phyloP scores from a whole-genome alignment of 2,888 invertebrate species.

The Chymomyza caudatula region DNA sequence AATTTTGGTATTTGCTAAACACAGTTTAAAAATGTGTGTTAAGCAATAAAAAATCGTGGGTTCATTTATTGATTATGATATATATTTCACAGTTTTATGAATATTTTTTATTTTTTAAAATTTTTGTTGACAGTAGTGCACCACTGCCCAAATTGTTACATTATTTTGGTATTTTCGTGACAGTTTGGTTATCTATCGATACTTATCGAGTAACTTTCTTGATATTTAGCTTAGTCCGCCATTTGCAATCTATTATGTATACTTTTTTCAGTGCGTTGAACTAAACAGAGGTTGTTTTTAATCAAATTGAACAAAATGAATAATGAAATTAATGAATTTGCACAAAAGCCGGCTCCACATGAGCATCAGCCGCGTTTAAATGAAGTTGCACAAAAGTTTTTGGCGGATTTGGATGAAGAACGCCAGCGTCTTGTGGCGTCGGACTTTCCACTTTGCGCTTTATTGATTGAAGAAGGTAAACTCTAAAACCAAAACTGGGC shows the following conservation, averaged over 20 bases:
- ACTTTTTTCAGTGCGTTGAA: constrained; percentile 19
- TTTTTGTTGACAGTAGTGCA: no score
- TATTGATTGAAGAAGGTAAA: constrained; percentile 74
- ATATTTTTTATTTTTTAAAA: no score
- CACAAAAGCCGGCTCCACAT: constrained; percentile 43
- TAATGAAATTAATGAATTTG: constrained; percentile 43
- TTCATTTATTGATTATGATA: no score
- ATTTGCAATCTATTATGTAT: constrained; percentile 23
- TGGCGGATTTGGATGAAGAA: constrained; percentile 71
- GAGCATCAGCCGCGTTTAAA: constrained; percentile 71
- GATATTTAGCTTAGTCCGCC: not conserved
- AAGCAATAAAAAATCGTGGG: no score
- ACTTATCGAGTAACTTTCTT: not conserved
- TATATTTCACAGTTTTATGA: no score
- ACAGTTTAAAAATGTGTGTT: no score
- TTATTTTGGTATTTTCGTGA: not conserved
- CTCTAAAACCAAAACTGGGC: not conserved
- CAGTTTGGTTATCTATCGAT: not conserved
- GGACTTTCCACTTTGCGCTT: constrained; percentile 70
- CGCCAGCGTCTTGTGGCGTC: constrained; percentile 58
- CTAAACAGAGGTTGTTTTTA: not conserved
- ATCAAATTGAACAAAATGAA: constrained; percentile 38
- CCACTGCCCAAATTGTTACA: not conserved
- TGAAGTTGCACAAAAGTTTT: constrained; percentile 73
- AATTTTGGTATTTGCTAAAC: no score